Evolutionary conservation across 2,797 vertebrate species (phyloP).

Genomic region (Hybognathus amarus): DNA sequence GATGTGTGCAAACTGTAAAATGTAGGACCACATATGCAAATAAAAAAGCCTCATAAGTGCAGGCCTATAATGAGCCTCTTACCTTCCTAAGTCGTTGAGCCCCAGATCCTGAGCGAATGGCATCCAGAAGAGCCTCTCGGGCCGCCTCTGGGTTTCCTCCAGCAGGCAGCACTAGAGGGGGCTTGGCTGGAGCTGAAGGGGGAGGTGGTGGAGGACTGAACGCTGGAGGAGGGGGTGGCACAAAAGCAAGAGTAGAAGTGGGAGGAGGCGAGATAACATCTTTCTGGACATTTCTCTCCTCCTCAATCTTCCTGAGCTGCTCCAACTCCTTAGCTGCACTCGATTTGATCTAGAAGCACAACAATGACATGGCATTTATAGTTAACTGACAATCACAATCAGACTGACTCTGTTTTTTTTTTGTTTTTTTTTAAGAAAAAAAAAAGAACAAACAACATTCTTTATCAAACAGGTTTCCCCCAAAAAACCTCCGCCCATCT

Average conservation of each 20-base stretch:
- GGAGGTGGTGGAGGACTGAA: slow-evolving; percentile 58
- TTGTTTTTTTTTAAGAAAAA: too few species aligned
- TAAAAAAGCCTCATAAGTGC: background rate
- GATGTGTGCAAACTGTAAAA: too few species aligned
- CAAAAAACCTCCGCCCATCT: background rate
- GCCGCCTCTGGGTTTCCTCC: slow-evolving; percentile 68
- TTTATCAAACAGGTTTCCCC: background rate
- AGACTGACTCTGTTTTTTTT: background rate
- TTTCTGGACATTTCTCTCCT: slow-evolving; percentile 49
- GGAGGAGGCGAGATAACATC: slow-evolving; percentile 53
- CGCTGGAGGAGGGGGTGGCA: slow-evolving; percentile 48
- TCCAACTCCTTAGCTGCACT: slow-evolving; percentile 83
- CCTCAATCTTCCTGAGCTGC: slow-evolving; percentile 68
- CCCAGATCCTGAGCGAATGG: slow-evolving; percentile 91
- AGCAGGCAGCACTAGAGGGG: slow-evolving; percentile 51
- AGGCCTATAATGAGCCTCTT: slow-evolving; percentile 44
- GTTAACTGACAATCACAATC: background rate
- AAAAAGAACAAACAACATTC: background rate
- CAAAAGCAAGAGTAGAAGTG: slow-evolving; percentile 24
- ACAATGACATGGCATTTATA: slow-evolving; percentile 37
- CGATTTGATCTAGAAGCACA: slow-evolving; percentile 81
- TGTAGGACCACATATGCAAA: too few species aligned
- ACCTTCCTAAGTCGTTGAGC: slow-evolving; percentile 91
- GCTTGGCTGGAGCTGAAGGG: slow-evolving; percentile 58
- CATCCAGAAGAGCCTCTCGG: slow-evolving; percentile 88